Evolutionary conservation across 2,888 invertebrate genomes (phyloP).

Genomic region (Anagyrus pseudococci): DNA sequence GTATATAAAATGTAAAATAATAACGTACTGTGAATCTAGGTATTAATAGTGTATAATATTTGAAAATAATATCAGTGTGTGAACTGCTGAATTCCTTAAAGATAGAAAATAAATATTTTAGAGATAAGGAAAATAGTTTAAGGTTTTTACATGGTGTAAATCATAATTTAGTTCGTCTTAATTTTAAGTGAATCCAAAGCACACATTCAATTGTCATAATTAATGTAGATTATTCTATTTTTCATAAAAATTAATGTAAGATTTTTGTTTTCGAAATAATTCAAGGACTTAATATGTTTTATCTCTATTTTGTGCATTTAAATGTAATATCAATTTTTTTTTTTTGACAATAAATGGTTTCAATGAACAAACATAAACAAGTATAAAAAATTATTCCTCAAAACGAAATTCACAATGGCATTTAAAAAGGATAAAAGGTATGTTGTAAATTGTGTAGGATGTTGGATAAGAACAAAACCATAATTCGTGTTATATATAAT

Average conservation of each 20-base stretch:
- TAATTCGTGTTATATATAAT: slow-evolving; percentile 24
- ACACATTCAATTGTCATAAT: slow-evolving; percentile 6
- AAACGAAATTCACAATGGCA: too few relatives aligned
- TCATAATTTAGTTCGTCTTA: slow-evolving; percentile 2
- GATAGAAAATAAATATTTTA: background rate
- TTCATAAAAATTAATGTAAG: background rate
- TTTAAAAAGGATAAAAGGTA: too few relatives aligned
- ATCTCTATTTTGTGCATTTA: background rate
- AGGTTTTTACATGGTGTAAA: slow-evolving; percentile 12
- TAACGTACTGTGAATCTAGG: slow-evolving; percentile 5
- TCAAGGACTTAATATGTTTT: slow-evolving; percentile 5
- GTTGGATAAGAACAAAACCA: background rate
- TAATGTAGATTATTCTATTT: background rate
- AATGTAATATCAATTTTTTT: slow-evolving; percentile 11
- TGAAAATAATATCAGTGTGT: slow-evolving; percentile 7
- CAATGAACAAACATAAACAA: slow-evolving; percentile 8
- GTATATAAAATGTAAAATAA: slow-evolving; percentile 38
- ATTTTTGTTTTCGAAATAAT: background rate
- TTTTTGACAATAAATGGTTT: slow-evolving; percentile 7
- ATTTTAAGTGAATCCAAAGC: slow-evolving; percentile 13
- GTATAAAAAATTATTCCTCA: too few relatives aligned
- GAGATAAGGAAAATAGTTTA: slow-evolving; percentile 2
- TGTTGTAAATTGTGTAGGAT: background rate
- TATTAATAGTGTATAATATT: slow-evolving; percentile 25
- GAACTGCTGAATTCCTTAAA: slow-evolving; percentile 7